phyloP scores from a whole-genome alignment of 1,140 invertebrate genomes.

The Bombus balteatus region DNA sequence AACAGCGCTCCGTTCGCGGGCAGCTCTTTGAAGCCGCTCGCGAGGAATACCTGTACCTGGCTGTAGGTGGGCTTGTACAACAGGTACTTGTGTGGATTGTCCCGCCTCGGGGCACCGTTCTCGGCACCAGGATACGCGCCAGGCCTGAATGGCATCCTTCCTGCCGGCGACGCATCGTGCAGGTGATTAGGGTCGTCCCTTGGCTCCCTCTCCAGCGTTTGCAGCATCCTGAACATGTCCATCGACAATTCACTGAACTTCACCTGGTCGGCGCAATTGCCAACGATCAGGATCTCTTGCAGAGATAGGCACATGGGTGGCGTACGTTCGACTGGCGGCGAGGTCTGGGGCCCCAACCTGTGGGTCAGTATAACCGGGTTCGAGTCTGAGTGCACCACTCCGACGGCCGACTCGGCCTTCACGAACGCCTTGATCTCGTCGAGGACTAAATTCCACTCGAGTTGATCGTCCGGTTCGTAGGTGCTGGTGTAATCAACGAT shows the following conservation, averaged over 20 bases:
- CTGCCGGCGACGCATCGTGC: constrained; percentile 94
- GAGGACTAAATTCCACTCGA: constrained; percentile 97
- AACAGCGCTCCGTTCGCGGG: constrained; percentile 95
- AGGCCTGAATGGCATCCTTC: constrained; percentile 87
- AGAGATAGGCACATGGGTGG: constrained; percentile 93
- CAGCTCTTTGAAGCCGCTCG: constrained; percentile 96
- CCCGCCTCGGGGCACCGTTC: constrained; percentile 89
- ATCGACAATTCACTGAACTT: constrained; percentile 98
- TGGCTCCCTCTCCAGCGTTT: constrained; percentile 96
- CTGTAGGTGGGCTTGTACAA: constrained; percentile 97
- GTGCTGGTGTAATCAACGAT: constrained; percentile 97
- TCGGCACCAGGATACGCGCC: constrained; percentile 86
- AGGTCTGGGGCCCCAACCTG: constrained; percentile 92
- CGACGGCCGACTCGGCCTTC: constrained; percentile 94
- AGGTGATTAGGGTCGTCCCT: constrained; percentile 92
- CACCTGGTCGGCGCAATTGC: constrained; percentile 97
- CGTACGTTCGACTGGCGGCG: constrained; percentile 93
- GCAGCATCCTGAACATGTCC: constrained; percentile 99
- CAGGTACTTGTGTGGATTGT: constrained; percentile 98
- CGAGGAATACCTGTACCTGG: constrained; percentile 96
- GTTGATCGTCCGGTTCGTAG: constrained; percentile 97
- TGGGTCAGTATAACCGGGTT: constrained; percentile 92
- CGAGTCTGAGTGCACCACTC: constrained; percentile 93
- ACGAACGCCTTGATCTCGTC: constrained; percentile 98
- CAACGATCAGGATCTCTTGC: constrained; percentile 97